Evolutionary conservation across 2,888 invertebrate genomes (phyloP).

Genomic region (Apodemia mormo): DNA sequence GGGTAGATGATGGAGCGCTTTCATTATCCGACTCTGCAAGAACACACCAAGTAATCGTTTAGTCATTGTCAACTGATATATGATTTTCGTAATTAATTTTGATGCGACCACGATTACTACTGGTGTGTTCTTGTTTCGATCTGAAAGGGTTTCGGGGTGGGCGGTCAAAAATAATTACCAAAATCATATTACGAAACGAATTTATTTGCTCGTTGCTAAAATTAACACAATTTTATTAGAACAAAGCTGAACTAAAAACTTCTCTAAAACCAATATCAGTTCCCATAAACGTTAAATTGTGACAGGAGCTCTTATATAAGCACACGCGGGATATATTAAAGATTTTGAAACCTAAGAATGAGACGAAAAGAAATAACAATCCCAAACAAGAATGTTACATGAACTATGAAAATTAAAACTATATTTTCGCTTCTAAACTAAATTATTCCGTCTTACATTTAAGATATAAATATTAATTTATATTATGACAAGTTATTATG

Average conservation of each 20-base stretch:
- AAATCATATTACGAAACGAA: conserved; percentile 79
- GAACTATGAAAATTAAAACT: conserved; percentile 1
- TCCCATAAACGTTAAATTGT: conserved; percentile 55
- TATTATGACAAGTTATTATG: conserved; percentile 15
- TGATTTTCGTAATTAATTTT: conserved; percentile 81
- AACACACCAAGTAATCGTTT: conserved; percentile 80
- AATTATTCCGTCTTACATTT: conserved; percentile 2
- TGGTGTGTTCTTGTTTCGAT: conserved; percentile 69
- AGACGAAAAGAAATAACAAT: conserved; percentile 60
- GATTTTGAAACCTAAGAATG: background rate
- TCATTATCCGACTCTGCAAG: conserved; percentile 91
- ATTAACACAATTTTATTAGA: conserved; percentile 78
- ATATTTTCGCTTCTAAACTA: conserved; percentile 14
- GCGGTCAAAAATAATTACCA: conserved; percentile 80
- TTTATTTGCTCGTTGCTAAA: conserved; percentile 79
- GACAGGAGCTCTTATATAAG: conserved; percentile 17
- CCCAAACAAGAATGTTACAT: conserved; percentile 56
- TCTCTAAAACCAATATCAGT: conserved; percentile 62
- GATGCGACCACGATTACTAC: conserved; percentile 59
- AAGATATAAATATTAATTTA: conserved; percentile 2
- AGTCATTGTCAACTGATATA: conserved; percentile 46
- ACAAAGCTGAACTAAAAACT: conserved; percentile 71
- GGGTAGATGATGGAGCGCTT: conserved; percentile 84
- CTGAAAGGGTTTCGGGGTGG: conserved; percentile 68
- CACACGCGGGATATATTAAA: conserved; percentile 8